A percentile compares a stretch with the other conserved stretches of the same genome.
Conservation (phyloP, 2,888 invertebrate species). For the Aphidius colemani region DNA sequence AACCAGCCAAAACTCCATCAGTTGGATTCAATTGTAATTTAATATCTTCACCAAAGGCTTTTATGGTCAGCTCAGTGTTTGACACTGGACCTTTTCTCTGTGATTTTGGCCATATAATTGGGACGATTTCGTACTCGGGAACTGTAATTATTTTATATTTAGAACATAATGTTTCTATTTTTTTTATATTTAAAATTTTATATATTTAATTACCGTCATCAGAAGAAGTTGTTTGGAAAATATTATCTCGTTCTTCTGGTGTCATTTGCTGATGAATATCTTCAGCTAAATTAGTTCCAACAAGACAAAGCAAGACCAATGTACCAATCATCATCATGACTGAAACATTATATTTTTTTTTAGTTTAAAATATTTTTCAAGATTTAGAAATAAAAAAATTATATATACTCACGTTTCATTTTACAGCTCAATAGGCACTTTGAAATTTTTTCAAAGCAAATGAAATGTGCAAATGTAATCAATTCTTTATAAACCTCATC, state of each 20-base stretch:
- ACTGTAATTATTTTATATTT: slow-evolving; percentile 18
- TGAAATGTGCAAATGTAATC: too few relatives aligned
- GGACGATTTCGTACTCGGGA: slow-evolving; percentile 26
- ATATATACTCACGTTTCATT: too few relatives aligned
- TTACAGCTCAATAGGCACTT: too few relatives aligned
- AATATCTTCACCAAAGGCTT: slow-evolving; percentile 27
- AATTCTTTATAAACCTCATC: too few relatives aligned
- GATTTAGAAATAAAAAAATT: too few relatives aligned
- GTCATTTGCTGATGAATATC: slow-evolving; percentile 19
- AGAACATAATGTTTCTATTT: neutral
- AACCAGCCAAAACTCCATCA: slow-evolving; percentile 23
- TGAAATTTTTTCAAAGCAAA: too few relatives aligned
- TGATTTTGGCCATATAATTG: slow-evolving; percentile 19
- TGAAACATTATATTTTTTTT: too few relatives aligned
- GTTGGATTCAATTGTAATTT: slow-evolving; percentile 29
- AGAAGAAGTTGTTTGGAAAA: slow-evolving; percentile 14
- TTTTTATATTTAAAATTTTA: neutral
- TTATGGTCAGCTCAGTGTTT: slow-evolving; percentile 18
- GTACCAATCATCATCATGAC: too few relatives aligned
- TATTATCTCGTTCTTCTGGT: slow-evolving; percentile 6
- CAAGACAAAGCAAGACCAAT: too few relatives aligned
- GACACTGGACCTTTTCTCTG: slow-evolving; percentile 17
- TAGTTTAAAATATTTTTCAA: too few relatives aligned
- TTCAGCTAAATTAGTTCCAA: too few relatives aligned
- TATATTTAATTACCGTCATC: slow-evolving; percentile 7